Base-by-base conservation (phyloP, 1,140 invertebrate genomes). In the Trichonephila clavipes region DNA sequence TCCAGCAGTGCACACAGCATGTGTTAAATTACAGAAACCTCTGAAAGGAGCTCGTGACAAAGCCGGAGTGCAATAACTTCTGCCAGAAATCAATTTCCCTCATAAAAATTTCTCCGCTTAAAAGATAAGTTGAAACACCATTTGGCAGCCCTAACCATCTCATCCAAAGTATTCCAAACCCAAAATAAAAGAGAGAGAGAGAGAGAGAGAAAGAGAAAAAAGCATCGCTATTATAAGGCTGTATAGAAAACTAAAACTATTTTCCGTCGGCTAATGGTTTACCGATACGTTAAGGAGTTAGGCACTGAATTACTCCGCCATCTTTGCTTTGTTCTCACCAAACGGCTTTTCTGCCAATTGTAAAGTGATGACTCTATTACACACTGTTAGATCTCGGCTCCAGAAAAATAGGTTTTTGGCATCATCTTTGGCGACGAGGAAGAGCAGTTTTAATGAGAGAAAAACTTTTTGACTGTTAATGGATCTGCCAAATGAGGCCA, bases 341-440 rank as follows among this genome's bases (percentile, higher is more conserved):
- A 72, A 58, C 88, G 88, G 34, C 88, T 89, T 72, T 77, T 72
- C 66, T 89, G 44, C 34, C 44, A 34, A 89, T 77, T 69, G 88
- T 77, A 51, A 89, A 89, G 88, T 89, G 88, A 89, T 89, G 88
- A 24, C 88, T 89, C 88, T 77, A 89, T 89, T 72, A 89, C 64
- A 34, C 59, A 16, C 85, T 62, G 61, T 21, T 77, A 19, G 5
- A 85, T 59, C 24, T 58, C n/a, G 18, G 16, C 10, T 21, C 16
- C 62, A 10, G 40, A 61, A 44, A 64, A 88, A 88, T 28, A 66
- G 34, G 34, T 24, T 88, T 64, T 88, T 88, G 86, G 59, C 59
- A 24, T 21, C 19, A 40, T 64, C 24, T 64, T 66, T 88, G 62
- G 62, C 86, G 62, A 64, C 59, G 61, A 14, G 40, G 34, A 66